phyloP scores from a whole-genome alignment of 2,888 invertebrate genomes.

The Venusia cambrica region DNA sequence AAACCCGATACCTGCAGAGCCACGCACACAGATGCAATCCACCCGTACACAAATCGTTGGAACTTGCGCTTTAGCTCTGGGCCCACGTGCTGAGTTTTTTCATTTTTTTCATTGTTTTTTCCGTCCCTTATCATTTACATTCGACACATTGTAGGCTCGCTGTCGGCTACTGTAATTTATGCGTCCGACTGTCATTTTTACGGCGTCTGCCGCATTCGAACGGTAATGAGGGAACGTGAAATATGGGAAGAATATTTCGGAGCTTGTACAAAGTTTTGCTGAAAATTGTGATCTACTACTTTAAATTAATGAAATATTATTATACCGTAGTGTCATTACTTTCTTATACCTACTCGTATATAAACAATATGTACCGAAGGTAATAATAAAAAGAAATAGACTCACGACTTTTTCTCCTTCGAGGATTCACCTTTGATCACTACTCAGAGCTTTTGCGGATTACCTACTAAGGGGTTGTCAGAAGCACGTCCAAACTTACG shows the following conservation, averaged over 20 bases:
- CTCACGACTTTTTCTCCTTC: too few species aligned
- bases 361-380: too few species aligned
- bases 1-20: slow-evolving; percentile 71
- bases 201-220: slow-evolving; percentile 24
- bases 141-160: slow-evolving; percentile 43
- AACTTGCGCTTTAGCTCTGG: slow-evolving; percentile 65
- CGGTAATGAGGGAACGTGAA: slow-evolving; percentile 26
- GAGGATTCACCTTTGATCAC: too few species aligned
- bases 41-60: slow-evolving; percentile 54
- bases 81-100: slow-evolving; percentile 45
- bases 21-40: slow-evolving; percentile 65
- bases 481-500: too few species aligned
- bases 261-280: too few species aligned
- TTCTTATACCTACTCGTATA: too few species aligned
- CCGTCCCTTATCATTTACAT: slow-evolving; percentile 40
- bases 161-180: slow-evolving; percentile 44
- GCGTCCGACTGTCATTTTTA: slow-evolving; percentile 32
- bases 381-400: too few species aligned
- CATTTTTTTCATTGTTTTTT: slow-evolving; percentile 37
- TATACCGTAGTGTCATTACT: too few species aligned
- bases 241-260: slow-evolving; percentile 17
- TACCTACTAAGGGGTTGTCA: too few species aligned
- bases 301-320: too few species aligned
- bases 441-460: too few species aligned
- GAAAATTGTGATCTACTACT: too few species aligned